Base-by-base conservation (phyloP, 1,140 invertebrate genomes). In the Aphaenogaster floridana region DNA sequence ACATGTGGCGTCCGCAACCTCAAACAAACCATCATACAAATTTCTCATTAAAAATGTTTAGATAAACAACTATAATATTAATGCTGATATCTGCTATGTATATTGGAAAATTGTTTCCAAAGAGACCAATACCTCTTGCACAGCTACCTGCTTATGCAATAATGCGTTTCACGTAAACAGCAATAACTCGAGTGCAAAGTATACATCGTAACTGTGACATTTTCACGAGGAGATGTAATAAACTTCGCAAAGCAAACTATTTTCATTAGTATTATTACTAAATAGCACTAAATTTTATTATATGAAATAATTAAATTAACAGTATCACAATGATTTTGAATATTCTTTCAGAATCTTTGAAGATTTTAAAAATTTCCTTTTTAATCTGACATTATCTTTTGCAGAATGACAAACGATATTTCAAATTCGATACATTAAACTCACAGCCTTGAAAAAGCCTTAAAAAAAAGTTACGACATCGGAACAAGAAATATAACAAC, bases 261-360 rank as follows among this genome's bases (percentile, higher is more conserved):
- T 54, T 69, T 45, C 63, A 80, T 80, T 59, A 69, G 3, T 15
- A 36, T 80, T 69, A 80, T 69, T 42, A 42, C 3, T n/a, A 1
- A 39, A 64, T 64, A 7, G 36, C 11, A 28, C 68, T 50, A 13
- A 80, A 50, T 48, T 36, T 57, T 4, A 63, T 59, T 36, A 64
- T 15, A 5, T 34, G 36, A n/a, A 48, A 28, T 52, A 52, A 80
- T 80, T 54, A 15, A 68, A 61, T 17, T n/a, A 77, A 59, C 6
- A 79, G 5, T 50, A 50, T 77, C 17, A n/a, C 3, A 34, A 17
- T n/a, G 2, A 66, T 54, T 52, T 39, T 50, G 28, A 42, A 42
- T 68, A 39, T 39, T 28, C 1, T 45, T 39, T 39, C n/a, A 21
- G 3, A 9, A 28, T 28, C 28, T 28, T 28, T 28, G 28, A 48